Percentiles rank a stretch among this genome's conserved stretches.
phyloP scores from a whole-genome alignment of 2,797 vertebrate species.

The Poecilia velifera region DNA sequence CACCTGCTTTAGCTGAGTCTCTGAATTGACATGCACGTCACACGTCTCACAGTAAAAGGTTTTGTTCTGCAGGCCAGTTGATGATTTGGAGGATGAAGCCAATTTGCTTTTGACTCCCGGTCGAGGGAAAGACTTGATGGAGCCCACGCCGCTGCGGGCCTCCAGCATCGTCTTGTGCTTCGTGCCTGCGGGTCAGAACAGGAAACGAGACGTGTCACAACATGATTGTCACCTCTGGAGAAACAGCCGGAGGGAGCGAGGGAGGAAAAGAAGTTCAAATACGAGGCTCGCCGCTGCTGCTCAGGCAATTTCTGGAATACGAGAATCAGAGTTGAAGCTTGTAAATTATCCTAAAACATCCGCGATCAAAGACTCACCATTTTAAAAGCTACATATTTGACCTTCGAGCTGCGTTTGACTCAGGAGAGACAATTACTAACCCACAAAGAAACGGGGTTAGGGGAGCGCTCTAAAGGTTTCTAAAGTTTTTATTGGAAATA shows the following conservation, averaged over 20 bases:
- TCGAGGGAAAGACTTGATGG: constrained; percentile 96
- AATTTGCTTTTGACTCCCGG: constrained; percentile 92
- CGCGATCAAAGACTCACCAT: background rate
- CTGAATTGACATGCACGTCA: constrained; percentile 97
- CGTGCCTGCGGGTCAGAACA: constrained; percentile 82
- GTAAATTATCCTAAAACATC: constrained; percentile 18
- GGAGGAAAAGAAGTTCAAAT: background rate
- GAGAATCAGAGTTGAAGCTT: constrained; percentile 11
- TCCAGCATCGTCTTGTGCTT: constrained; percentile 99
- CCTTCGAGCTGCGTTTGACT: background rate
- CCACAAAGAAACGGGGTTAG: background rate
- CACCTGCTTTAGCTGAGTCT: constrained; percentile 98
- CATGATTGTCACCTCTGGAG: background rate
- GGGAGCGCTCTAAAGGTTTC: background rate
- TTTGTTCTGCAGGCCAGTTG: constrained; percentile 97
- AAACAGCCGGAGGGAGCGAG: background rate
- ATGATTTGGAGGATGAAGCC: constrained; percentile 79
- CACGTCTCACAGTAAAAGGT: constrained; percentile 99
- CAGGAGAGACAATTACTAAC: background rate
- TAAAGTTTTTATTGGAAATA: background rate
- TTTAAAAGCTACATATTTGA: background rate
- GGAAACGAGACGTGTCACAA: constrained; percentile 2
- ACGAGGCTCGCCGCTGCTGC: background rate
- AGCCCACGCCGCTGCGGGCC: constrained; percentile 92
- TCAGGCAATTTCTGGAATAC: constrained; percentile 6